These are phyloP conservation scores for Labia minor DNA, from an alignment of 2,888 invertebrate species.

Conservation along the genomic window DNA sequence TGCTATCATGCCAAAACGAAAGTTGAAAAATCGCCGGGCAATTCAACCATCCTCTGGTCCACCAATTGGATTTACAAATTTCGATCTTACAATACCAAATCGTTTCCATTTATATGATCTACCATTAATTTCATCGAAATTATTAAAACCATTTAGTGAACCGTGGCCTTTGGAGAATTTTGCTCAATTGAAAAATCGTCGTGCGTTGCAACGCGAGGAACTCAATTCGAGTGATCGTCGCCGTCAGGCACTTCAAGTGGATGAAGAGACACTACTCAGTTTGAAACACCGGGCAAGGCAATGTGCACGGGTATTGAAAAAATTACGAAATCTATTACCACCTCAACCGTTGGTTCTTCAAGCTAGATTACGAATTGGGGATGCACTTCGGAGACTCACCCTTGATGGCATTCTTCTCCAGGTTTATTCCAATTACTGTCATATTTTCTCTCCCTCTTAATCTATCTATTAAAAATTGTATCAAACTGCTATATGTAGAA, in stretches of 20 bases:
- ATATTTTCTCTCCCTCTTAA: too few species aligned
- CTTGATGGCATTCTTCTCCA: not conserved
- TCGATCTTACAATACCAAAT: not conserved
- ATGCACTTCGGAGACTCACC: not conserved
- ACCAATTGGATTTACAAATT: not conserved
- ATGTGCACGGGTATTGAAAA: not conserved
- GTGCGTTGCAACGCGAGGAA: not conserved
- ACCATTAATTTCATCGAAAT: not conserved
- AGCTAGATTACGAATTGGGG: not conserved
- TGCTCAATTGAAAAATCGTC: not conserved
- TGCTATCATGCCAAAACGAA: not conserved
- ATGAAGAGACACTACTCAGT: not conserved
- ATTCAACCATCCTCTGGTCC: not conserved
- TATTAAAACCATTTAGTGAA: not conserved
- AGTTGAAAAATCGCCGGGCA: not conserved
- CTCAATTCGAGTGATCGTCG: not conserved
- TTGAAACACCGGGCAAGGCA: not conserved
- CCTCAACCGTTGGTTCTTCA: not conserved
- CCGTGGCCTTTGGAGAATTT: not conserved
- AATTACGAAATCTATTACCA: not conserved
- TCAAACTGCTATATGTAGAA: too few species aligned
- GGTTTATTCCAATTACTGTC: not conserved
- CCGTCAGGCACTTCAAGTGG: not conserved
- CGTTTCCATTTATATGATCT: not conserved
- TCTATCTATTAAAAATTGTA: too few species aligned